A percentile compares a stretch with the other conserved stretches of the same genome.
These are phyloP conservation scores for Atherinosoma microstoma DNA, from an alignment of 2,797 vertebrate species.

Conservation along the genomic window DNA sequence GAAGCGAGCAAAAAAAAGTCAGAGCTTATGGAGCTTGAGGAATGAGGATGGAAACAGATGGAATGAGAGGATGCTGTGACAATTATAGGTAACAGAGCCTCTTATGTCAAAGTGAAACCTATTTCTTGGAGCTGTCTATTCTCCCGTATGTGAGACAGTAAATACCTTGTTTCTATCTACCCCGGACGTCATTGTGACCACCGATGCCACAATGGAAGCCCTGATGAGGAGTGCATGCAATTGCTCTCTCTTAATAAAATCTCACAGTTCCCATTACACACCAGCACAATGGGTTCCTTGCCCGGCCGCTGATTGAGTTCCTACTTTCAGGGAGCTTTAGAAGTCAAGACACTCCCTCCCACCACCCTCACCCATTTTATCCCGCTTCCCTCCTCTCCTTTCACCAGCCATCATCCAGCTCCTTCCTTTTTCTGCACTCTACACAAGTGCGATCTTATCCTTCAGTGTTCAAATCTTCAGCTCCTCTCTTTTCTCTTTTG, in stretches of 20 bases:
- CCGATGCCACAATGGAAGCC: slow-evolving; percentile 80
- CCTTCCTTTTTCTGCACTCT: slow-evolving; percentile 17
- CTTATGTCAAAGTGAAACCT: slow-evolving; percentile 63
- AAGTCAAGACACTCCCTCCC: slow-evolving; percentile 50
- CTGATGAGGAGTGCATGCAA: slow-evolving; percentile 86
- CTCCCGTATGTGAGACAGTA: slow-evolving; percentile 76
- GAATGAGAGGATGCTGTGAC: slow-evolving; percentile 74
- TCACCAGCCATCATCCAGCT: slow-evolving; percentile 20
- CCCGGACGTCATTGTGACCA: slow-evolving; percentile 79
- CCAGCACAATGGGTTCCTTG: slow-evolving; percentile 80
- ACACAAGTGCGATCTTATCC: slow-evolving; percentile 51
- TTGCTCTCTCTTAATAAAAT: slow-evolving; percentile 89
- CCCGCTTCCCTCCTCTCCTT: slow-evolving; percentile 15
- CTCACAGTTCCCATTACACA: slow-evolving; percentile 86
- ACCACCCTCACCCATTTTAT: slow-evolving; percentile 40
- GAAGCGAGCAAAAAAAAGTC: slow-evolving; percentile 16
- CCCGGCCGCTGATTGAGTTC: slow-evolving; percentile 86
- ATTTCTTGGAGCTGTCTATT: slow-evolving; percentile 73
- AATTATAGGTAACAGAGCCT: slow-evolving; percentile 72
- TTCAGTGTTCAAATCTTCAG: slow-evolving; percentile 3
- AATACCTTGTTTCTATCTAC: slow-evolving; percentile 81
- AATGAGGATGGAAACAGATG: slow-evolving; percentile 53
- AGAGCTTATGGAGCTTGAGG: slow-evolving; percentile 46
- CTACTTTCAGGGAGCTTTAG: slow-evolving; percentile 76
- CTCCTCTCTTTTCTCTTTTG: slow-evolving; percentile 8